Conservation (phyloP, 2,113 vertebrate species). For the Panthera leo region DNA sequence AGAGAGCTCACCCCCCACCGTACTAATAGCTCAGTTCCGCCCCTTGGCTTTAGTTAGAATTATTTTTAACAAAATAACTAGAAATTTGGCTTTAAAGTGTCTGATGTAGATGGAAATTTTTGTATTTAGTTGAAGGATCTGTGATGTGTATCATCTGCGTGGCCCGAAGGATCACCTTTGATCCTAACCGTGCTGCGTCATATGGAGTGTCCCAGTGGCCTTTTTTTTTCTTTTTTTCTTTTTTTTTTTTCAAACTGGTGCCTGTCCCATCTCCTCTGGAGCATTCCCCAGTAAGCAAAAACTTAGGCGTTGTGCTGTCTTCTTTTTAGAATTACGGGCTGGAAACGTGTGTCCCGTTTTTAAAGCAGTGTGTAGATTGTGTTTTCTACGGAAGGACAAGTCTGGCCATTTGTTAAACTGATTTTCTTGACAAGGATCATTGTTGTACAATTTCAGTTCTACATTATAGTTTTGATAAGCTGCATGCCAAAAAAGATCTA, state of each 20-base stretch:
- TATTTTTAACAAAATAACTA: conserved; percentile 15
- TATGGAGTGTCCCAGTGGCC: background rate
- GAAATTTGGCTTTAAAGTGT: conserved; percentile 6
- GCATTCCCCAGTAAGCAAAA: conserved; percentile 30
- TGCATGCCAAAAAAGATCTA: conserved; percentile 62
- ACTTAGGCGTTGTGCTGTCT: background rate
- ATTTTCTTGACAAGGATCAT: background rate
- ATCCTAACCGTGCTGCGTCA: background rate
- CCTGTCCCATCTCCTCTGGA: background rate
- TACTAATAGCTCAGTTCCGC: background rate
- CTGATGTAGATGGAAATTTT: background rate
- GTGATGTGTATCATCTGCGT: fast-evolving
- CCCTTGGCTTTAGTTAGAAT: background rate
- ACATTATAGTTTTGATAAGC: conserved; percentile 43
- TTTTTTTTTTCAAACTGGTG: no score
- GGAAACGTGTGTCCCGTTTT: background rate
- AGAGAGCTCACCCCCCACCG: background rate
- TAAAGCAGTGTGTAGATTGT: background rate
- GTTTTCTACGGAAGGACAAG: background rate
- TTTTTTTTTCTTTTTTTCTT: background rate
- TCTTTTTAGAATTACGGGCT: background rate
- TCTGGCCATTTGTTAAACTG: background rate
- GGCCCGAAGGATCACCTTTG: background rate
- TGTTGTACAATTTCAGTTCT: background rate
- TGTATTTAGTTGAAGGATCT: background rate